Evolutionary conservation across 1,140 invertebrate species (phyloP).

Genomic region (Hylaeus anthracinus): DNA sequence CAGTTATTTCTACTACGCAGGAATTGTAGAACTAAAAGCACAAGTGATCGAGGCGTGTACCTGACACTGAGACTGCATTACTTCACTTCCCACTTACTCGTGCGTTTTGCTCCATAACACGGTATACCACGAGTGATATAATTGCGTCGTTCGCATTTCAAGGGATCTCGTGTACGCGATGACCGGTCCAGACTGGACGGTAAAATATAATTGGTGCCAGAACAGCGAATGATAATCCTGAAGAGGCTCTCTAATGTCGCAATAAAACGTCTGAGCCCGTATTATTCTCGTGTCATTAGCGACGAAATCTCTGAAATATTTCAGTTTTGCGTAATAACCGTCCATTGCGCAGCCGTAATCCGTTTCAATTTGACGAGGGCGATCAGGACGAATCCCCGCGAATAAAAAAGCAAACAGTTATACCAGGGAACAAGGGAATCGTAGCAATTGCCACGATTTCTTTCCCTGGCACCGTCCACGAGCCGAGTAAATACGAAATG

Average conservation of each 20-base stretch:
- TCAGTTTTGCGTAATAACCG: not conserved
- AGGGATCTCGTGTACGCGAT: not conserved
- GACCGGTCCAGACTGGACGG: not conserved
- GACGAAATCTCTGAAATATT: not conserved
- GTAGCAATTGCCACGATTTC: conserved; percentile 36
- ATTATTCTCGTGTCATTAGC: too few relatives aligned
- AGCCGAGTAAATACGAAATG: conserved; percentile 43
- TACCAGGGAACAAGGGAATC: not conserved
- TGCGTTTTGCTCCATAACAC: conserved; percentile 18
- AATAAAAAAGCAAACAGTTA: not conserved
- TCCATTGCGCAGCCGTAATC: not conserved
- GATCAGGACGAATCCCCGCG: not conserved
- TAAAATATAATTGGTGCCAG: conserved; percentile 14
- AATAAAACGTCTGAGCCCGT: too few relatives aligned
- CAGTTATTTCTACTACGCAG: not conserved
- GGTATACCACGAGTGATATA: conserved; percentile 8
- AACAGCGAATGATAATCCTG: conserved; percentile 4
- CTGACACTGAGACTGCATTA: conserved; percentile 26
- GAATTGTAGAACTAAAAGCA: conserved; percentile 3
- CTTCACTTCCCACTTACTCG: conserved; percentile 24
- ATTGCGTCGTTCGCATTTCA: not conserved
- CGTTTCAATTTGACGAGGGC: conserved; percentile 2
- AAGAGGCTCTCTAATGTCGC: too few relatives aligned
- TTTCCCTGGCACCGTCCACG: conserved; percentile 35
- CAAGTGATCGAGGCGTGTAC: conserved; percentile 6